Evolutionary conservation across 1,140 invertebrate genomes (phyloP).

Genomic region (Papilio aristodemus): DNA sequence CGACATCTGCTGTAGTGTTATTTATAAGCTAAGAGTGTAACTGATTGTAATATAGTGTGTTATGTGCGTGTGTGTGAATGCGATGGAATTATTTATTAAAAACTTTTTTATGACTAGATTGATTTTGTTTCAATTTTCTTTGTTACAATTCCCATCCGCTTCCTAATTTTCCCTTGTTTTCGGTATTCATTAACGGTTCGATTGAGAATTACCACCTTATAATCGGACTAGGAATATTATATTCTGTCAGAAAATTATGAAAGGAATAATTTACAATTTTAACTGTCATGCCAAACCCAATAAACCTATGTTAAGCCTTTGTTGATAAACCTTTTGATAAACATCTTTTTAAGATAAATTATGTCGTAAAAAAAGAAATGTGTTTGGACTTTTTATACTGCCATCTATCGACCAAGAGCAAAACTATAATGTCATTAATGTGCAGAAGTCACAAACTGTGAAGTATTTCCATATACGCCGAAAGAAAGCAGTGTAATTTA

Average conservation of each 20-base stretch:
- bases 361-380: too few species aligned
- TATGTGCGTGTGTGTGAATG: conserved; percentile 62
- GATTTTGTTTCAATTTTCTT: neutral
- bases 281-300: too few species aligned
- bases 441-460: neutral
- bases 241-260: too few species aligned
- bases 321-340: too few species aligned
- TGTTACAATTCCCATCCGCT: neutral
- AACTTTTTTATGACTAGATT: conserved; percentile 24
- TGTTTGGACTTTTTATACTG: neutral
- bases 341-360: too few species aligned
- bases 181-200: too few species aligned
- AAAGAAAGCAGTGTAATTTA: neutral
- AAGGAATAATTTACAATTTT: too few species aligned
- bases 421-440: neutral
- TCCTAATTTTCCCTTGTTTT: neutral
- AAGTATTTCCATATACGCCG: neutral
- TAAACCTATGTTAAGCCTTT: too few species aligned
- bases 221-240: too few species aligned
- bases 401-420: neutral
- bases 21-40: conserved; percentile 44
- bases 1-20: conserved; percentile 40
- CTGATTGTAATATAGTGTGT: conserved; percentile 72
- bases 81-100: conserved; percentile 66
- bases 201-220: too few species aligned